Evolutionary conservation across 2,113 vertebrate genomes (phyloP).

Genomic region (Muntiacus reevesi): DNA sequence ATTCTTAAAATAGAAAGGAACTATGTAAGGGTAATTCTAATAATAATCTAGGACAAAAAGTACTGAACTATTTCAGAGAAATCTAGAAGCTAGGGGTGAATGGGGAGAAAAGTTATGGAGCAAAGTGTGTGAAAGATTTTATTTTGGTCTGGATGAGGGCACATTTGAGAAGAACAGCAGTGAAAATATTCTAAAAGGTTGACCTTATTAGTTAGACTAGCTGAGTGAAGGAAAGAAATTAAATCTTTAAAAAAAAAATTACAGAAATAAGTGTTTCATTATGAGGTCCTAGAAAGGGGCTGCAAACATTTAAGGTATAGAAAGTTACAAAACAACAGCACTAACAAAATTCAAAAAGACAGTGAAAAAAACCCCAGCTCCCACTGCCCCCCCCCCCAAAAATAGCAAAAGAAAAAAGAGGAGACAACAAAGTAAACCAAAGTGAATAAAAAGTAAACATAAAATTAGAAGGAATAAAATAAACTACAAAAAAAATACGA

Average conservation of each 20-base stretch:
- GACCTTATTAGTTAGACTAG: neutral
- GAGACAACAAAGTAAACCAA: neutral
- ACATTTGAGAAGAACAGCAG: neutral
- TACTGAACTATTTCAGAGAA: neutral
- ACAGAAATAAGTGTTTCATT: neutral
- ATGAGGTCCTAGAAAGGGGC: neutral
- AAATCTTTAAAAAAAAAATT: neutral
- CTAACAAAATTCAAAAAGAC: neutral
- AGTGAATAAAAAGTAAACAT: neutral
- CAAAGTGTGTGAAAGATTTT: neutral
- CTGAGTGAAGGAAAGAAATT: neutral
- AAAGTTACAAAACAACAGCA: neutral
- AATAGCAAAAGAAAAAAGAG: neutral
- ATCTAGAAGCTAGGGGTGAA: neutral
- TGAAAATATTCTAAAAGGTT: neutral
- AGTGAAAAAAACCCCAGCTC: neutral
- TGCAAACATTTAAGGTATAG: neutral
- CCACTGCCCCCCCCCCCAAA: rapidly evolving
- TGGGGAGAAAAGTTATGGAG: neutral
- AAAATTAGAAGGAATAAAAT: neutral
- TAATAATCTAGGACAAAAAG: neutral
- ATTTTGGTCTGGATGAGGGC: neutral
- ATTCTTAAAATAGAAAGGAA: neutral
- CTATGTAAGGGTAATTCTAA: neutral
- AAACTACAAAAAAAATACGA: neutral